Evolutionary conservation across 2,113 vertebrate species (phyloP).

Genomic region (Equus przewalskii): DNA sequence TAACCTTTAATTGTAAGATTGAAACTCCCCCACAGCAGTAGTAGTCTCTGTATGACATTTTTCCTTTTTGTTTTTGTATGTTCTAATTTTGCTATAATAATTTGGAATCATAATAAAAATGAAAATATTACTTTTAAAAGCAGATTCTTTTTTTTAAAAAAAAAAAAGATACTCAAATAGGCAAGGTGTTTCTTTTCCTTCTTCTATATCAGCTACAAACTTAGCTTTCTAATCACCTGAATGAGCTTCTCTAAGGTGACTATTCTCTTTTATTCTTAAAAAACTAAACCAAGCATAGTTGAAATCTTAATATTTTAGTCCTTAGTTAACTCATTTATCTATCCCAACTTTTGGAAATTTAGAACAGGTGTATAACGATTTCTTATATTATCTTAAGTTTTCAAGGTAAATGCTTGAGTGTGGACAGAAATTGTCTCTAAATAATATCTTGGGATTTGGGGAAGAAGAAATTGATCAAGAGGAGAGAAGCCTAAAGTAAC

Average conservation of each 20-base stretch:
- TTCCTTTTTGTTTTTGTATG: not conserved
- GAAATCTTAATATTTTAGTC: not conserved
- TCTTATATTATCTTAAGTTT: not conserved
- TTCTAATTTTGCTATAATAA: slow-evolving; percentile 15
- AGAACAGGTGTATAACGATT: not conserved
- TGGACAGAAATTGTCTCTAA: not conserved
- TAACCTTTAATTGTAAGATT: not conserved
- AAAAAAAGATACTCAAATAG: not conserved
- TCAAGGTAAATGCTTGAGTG: not conserved
- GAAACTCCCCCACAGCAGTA: not conserved
- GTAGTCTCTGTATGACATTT: not conserved
- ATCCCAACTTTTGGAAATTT: not conserved
- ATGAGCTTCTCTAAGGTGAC: not conserved
- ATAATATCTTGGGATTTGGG: not conserved
- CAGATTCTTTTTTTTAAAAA: not conserved
- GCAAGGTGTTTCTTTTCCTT: not conserved
- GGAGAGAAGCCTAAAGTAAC: not conserved
- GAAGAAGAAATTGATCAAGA: slow-evolving; percentile 5
- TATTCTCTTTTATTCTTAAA: not conserved
- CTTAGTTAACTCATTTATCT: not conserved
- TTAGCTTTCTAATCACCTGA: not conserved
- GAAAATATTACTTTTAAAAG: not conserved
- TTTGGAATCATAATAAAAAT: not conserved
- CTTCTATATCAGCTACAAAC: not conserved
- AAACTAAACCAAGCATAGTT: not conserved